A percentile compares a stretch with the other conserved stretches of the same genome.
Evolutionary conservation across 2,888 invertebrate species (phyloP).

Genomic region (Rapana venosa): DNA sequence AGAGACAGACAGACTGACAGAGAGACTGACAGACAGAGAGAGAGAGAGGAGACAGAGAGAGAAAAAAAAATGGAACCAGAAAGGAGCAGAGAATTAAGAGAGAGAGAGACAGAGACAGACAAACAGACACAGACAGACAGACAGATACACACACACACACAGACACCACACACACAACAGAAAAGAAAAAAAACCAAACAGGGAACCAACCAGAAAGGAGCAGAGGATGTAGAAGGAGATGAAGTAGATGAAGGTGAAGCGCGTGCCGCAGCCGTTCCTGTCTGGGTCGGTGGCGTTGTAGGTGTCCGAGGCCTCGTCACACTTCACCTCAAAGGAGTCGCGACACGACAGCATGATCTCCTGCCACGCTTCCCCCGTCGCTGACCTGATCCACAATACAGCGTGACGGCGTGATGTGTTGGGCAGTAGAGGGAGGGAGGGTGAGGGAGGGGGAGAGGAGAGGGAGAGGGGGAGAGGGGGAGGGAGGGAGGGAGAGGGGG

Average conservation of each 20-base stretch:
- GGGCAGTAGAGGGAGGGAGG: no score
- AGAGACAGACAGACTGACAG: not conserved
- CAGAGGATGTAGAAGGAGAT: conserved; percentile 97
- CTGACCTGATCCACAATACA: conserved; percentile 75
- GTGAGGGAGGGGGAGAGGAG: no score
- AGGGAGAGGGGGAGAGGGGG: no score
- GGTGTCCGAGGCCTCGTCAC: conserved; percentile 72
- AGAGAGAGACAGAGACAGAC: not conserved
- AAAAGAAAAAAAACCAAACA: not conserved
- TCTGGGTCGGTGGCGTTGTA: conserved; percentile 53
- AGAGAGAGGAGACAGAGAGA: not conserved
- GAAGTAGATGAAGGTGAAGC: conserved; percentile 98
- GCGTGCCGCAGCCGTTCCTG: conserved; percentile 88
- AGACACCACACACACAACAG: not conserved
- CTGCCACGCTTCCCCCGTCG: conserved; percentile 97
- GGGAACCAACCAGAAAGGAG: conserved; percentile 92
- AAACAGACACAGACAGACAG: not conserved
- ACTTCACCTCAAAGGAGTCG: conserved; percentile 81
- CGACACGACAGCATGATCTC: conserved; percentile 98
- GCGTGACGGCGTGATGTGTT: not conserved
- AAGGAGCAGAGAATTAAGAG: no score
- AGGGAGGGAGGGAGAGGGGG: no score
- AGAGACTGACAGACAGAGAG: not conserved
- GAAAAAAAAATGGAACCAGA: not conserved
- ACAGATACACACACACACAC: not conserved